Percentiles rank a stretch among this genome's conserved stretches.
Conservation (phyloP, 2,888 invertebrate species). For the Tachina lurida region DNA sequence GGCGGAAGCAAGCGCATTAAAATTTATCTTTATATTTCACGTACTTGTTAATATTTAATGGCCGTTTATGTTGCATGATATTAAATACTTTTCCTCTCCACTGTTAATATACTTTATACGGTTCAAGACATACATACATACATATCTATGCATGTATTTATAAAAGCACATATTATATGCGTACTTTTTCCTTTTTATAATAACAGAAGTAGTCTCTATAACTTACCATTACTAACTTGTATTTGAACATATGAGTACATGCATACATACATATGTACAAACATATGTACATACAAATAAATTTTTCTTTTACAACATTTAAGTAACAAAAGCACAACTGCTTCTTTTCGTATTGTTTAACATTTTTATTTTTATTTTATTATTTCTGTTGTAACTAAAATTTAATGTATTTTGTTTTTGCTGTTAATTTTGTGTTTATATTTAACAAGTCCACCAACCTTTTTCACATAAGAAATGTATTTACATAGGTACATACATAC, state of each 20-base stretch:
- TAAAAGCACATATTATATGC: no score
- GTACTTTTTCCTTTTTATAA: background rate
- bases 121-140: no score
- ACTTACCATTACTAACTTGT: constrained; percentile 37
- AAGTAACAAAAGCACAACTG: constrained; percentile 43
- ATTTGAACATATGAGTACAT: constrained; percentile 19
- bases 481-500: background rate
- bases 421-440: constrained; percentile 23
- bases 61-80: no score
- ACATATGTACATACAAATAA: background rate
- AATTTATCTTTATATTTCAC: no score
- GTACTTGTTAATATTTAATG: no score
- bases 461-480: constrained; percentile 18
- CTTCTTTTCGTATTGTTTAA: constrained; percentile 5
- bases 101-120: no score
- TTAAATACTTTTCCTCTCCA: no score
- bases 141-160: no score
- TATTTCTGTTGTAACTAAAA: constrained; percentile 23
- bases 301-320: constrained; percentile 33
- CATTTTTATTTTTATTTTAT: constrained; percentile 19
- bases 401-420: constrained; percentile 5
- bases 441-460: constrained; percentile 26
- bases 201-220: background rate
- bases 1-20: no score
- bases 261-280: no score